Evolutionary conservation across 2,888 invertebrate genomes (phyloP), one percentile per base, ranked within the genome.

Genomic region (Zygogramma bicolorata): DNA sequence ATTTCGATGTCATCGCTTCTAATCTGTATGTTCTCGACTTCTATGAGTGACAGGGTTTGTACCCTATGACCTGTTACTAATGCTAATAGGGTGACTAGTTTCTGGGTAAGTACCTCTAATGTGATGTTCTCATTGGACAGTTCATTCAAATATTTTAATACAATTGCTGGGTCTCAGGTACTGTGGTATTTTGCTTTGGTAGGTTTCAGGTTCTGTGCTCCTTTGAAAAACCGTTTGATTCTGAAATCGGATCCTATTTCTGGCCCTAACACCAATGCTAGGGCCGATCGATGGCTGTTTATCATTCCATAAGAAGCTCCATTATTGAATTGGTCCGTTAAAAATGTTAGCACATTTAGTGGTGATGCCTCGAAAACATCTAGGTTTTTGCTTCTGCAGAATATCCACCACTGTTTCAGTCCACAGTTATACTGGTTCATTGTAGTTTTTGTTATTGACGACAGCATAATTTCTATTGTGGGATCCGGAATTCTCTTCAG

Each of bases 111-210:
- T 34, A 34, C 34, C 6, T 34, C 34, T 34, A 34, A 5, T 34
- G 34, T 3, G 34, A 34, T 34, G 6, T 34, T 34, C 10, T 34
- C 34, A 34, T 34, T 34, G 34, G 34, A 34, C 10, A 42, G 40
- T 3, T 31, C 34, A 31, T 31, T 18, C 18, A 60, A n/a, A 27
- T 63, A 57, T 15, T 46, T 42, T 6, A 59, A 42, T 34, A 69
- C 15, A 7, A 20, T 8, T 22, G 57, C 6, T 27, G 65, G 57
- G 59, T 70, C 60, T 65, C 65, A 71, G 13, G 70, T 71, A 31
- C 15, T 20, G 8, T 58, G 13, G 42, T 71, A 70, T 57, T 59
- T 74, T 27, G 68, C 70, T 4, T 13, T 6, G 20, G 49, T 4
- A 7, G 68, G 68, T 6, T 57, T 46, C 27, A 57, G 40, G n/a